Conservation (phyloP, 2,113 vertebrate species). For the Chelonoidis abingdonii region DNA sequence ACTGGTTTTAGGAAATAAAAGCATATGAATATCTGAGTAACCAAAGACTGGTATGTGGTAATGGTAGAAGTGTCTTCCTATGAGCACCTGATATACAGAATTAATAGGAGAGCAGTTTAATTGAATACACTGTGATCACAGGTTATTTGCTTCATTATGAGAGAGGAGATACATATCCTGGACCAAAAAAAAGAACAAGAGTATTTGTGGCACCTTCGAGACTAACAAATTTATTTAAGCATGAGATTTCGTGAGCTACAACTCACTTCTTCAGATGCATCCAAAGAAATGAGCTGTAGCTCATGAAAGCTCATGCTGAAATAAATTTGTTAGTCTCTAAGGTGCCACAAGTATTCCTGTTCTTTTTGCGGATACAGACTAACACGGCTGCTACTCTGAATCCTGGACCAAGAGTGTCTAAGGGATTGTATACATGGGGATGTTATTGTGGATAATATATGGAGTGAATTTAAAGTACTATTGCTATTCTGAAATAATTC, state of each 20-base stretch:
- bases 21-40: not conserved
- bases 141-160: not conserved
- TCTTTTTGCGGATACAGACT: no score
- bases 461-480: not conserved
- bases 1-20: conserved; percentile 23
- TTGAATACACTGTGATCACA: not conserved
- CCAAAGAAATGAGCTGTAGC: no score
- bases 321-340: no score
- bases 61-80: not conserved
- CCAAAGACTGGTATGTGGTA: not conserved
- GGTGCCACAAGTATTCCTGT: no score
- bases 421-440: not conserved
- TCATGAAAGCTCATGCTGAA: no score
- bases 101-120: not conserved
- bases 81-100: not conserved
- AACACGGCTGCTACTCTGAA: not conserved
- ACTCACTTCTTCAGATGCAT: no score
- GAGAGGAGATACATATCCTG: not conserved
- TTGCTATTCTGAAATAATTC: not conserved
- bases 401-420: not conserved
- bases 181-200: not conserved
- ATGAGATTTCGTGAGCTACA: no score
- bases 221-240: no score
- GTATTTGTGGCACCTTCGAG: no score
- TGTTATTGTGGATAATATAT: not conserved